These are phyloP conservation scores for Nylanderia fulva DNA, from an alignment of 1,140 invertebrate genomes.

Conservation along the genomic window DNA sequence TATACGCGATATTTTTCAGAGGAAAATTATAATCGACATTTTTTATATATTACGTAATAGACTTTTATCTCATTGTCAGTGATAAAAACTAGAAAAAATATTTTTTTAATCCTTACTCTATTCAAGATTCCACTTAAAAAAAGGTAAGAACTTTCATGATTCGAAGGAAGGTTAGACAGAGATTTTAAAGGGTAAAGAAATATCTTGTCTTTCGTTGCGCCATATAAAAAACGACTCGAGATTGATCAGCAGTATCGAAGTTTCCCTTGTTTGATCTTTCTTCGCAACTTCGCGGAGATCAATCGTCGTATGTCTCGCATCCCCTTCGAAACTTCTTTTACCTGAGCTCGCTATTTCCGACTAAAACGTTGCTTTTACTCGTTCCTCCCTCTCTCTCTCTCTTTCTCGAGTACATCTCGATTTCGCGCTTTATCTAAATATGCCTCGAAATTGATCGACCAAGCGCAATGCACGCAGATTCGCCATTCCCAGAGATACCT, in stretches of 20 bases:
- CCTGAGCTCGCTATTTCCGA: not conserved
- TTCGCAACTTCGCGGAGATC: constrained; percentile 44
- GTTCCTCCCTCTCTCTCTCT: not conserved
- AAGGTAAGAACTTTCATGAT: not conserved
- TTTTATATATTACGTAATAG: not conserved
- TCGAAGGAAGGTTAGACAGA: constrained; percentile 2
- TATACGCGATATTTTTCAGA: not conserved
- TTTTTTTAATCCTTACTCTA: not conserved
- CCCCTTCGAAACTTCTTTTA: constrained; percentile 36
- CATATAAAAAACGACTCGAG: constrained; percentile 42
- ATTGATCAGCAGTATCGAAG: constrained; percentile 59
- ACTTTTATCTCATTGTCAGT: too few relatives aligned
- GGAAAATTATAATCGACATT: not conserved
- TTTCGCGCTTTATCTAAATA: constrained; percentile 56
- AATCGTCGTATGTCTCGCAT: constrained; percentile 44
- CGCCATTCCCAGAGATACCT: constrained; percentile 44
- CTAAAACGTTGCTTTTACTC: constrained; percentile 18
- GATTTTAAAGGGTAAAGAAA: constrained; percentile 28
- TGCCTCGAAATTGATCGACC: constrained; percentile 53
- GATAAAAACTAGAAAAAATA: not conserved
- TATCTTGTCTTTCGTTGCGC: constrained; percentile 5
- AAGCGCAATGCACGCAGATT: constrained; percentile 27
- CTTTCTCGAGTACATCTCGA: constrained; percentile 4
- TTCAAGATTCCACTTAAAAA: not conserved
- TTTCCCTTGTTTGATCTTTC: constrained; percentile 58